A percentile compares a stretch with the other conserved stretches of the same genome.
These are phyloP conservation scores for Drosophila tsacasi DNA, from an alignment of 1,140 invertebrate species.

Conservation along the genomic window DNA sequence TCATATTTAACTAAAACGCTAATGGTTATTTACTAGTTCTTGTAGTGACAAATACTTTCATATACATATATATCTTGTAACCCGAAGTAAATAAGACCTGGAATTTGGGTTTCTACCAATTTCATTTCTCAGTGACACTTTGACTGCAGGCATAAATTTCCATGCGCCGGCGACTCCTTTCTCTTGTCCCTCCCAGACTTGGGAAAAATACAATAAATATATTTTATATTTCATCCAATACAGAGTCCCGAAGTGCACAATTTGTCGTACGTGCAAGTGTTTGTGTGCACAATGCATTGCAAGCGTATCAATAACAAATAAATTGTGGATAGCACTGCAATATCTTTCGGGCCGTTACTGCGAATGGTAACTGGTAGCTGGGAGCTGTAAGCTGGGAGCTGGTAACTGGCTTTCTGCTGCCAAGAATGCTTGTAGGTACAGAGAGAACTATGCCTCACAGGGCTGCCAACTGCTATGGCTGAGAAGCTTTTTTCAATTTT, in stretches of 20 bases:
- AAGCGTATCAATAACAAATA: slow-evolving; percentile 70
- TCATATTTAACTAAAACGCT: neutral
- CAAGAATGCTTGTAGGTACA: slow-evolving; percentile 44
- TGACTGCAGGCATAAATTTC: slow-evolving; percentile 53
- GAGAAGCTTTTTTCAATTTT: slow-evolving; percentile 84
- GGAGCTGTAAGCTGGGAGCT: slow-evolving; percentile 16
- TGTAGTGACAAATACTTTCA: neutral
- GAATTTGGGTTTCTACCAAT: slow-evolving; percentile 22
- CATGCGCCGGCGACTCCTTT: slow-evolving; percentile 12
- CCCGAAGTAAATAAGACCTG: neutral
- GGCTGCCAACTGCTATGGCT: slow-evolving; percentile 45
- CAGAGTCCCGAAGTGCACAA: slow-evolving; percentile 29
- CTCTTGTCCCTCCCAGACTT: slow-evolving; percentile 13
- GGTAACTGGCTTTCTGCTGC: slow-evolving; percentile 49
- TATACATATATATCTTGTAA: neutral
- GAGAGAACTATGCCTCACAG: slow-evolving; percentile 50
- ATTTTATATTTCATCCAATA: slow-evolving; percentile 54
- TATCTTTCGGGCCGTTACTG: slow-evolving; percentile 53
- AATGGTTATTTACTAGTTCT: neutral
- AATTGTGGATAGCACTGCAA: slow-evolving; percentile 73
- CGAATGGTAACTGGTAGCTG: slow-evolving; percentile 16
- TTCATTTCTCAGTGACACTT: slow-evolving; percentile 32
- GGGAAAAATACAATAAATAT: slow-evolving; percentile 63
- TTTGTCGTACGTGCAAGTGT: slow-evolving; percentile 34
- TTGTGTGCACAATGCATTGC: slow-evolving; percentile 52